Conservation (phyloP, 2,888 invertebrate species). For the Abrostola triplasia region DNA sequence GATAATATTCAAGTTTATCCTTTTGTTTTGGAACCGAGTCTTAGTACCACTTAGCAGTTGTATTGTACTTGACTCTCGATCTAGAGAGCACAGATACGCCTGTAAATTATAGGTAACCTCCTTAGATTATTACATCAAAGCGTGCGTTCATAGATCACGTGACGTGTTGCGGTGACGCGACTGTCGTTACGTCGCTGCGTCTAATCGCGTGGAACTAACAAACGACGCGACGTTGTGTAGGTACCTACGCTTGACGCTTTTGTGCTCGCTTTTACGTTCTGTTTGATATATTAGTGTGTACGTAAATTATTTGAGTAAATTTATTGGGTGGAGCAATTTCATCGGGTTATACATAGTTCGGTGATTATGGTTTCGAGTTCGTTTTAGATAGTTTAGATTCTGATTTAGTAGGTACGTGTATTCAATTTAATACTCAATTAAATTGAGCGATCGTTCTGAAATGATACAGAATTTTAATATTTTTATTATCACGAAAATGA, state of each 20-base stretch:
- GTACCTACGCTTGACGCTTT: constrained; percentile 38
- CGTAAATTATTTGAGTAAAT: constrained; percentile 41
- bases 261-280: constrained; percentile 53
- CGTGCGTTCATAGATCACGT: constrained; percentile 48
- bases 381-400: not conserved
- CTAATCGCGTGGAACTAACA: constrained; percentile 71
- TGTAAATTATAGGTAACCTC: constrained; percentile 37
- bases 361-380: constrained; percentile 12
- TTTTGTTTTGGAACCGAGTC: constrained; percentile 19
- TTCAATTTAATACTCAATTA: not conserved
- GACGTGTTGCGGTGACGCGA: constrained; percentile 38
- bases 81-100: constrained; percentile 19
- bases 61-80: too few relatives aligned
- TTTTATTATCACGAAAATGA: too few relatives aligned
- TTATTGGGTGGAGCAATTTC: constrained; percentile 33
- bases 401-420: not conserved
- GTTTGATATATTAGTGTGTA: constrained; percentile 61
- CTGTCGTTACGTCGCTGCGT: constrained; percentile 58
- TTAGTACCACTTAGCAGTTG: too few relatives aligned
- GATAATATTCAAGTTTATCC: not conserved
- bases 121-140: constrained; percentile 51
- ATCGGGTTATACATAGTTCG: constrained; percentile 4
- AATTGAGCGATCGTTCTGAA: too few relatives aligned
- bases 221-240: constrained; percentile 58
- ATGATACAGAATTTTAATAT: too few relatives aligned